Evolutionary conservation across 1,140 invertebrate genomes (phyloP), one percentile per base, ranked within the genome.

Genomic region (Olivierus martensii): DNA sequence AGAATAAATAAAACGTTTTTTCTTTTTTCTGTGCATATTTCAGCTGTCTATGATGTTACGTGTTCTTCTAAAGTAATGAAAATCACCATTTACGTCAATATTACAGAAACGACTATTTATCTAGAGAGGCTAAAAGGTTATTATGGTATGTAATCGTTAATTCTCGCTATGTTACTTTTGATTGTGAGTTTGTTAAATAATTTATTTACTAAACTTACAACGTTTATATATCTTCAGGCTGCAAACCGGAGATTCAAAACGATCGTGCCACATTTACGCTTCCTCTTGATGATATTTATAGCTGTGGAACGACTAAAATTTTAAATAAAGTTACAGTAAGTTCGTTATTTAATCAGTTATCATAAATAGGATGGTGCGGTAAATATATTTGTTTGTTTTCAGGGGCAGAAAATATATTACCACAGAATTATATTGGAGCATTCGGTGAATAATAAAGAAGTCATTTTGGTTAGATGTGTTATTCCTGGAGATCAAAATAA

Each of bases 401-500:
- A 70, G 69, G 81, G 79, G 28, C 77, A 77, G 61, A 73, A 76
- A 59, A 75, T 79, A 15, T 86, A 77, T 68, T 84, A 84, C 65
- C 81, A 84, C 64, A 78, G 79, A 59, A 73, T 87, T 39, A 73
- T 83, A 28, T 74, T 85, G 21, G 63, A 66, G 45, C 17, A 52
- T 36, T 53, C 11, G 39, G 53, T 42, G 19, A 50, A 44, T 36
- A 52, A 65, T 38, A 71, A 73, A 47, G 75, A 79, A 62, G 70
- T 73, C 11, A 64, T 80, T 36, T 69, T 74, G 17, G 76, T 77
- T 11, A 76, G 79, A 54, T 82, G 79, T 39, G 54, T 54, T 3
- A n/a, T 59, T n/a, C 51, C 43, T 35, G 53, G 37, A 19, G 50
- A 57, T 42, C 60, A 57, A 46, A 46, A 44, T 22, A 57, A 38